A percentile compares a stretch with the other conserved stretches of the same genome.
Conservation (phyloP, 2,888 invertebrate genomes). For the Acleris literana region DNA sequence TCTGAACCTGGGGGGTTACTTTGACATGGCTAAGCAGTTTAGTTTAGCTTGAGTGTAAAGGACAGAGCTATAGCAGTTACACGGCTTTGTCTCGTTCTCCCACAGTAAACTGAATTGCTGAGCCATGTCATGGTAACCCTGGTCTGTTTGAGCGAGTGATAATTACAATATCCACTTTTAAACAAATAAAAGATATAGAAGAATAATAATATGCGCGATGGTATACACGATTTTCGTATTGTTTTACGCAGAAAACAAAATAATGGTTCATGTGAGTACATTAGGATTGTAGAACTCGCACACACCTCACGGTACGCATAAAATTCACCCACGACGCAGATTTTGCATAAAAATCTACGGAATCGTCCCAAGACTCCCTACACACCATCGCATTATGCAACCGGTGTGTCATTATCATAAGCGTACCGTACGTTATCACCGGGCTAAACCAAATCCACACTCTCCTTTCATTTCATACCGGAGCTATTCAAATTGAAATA, state of each 20-base stretch:
- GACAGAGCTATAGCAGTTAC: no score
- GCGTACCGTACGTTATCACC: constrained; percentile 32
- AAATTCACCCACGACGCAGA: constrained; percentile 61
- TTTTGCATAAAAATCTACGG: constrained; percentile 66
- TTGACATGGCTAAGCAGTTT: no score
- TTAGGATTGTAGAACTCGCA: constrained; percentile 6
- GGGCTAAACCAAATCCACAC: constrained; percentile 23
- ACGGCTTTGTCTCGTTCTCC: no score
- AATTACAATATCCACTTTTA: constrained; percentile 2
- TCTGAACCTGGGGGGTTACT: neutral
- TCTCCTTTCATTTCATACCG: constrained; percentile 13
- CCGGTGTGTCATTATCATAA: constrained; percentile 72
- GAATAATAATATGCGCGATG: no score
- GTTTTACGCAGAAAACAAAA: no score
- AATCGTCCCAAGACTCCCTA: constrained; percentile 56
- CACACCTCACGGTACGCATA: constrained; percentile 47
- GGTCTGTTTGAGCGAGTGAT: neutral
- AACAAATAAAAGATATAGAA: no score
- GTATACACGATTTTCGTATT: no score
- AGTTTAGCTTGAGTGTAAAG: no score
- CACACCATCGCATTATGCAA: constrained; percentile 76
- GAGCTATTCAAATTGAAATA: constrained; percentile 21
- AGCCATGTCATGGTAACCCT: no score
- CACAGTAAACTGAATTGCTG: no score
- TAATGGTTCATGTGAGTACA: neutral